Percentiles rank a stretch among this genome's conserved stretches.
phyloP scores from a whole-genome alignment of 2,113 vertebrate genomes.

The Heloderma charlesbogerti region DNA sequence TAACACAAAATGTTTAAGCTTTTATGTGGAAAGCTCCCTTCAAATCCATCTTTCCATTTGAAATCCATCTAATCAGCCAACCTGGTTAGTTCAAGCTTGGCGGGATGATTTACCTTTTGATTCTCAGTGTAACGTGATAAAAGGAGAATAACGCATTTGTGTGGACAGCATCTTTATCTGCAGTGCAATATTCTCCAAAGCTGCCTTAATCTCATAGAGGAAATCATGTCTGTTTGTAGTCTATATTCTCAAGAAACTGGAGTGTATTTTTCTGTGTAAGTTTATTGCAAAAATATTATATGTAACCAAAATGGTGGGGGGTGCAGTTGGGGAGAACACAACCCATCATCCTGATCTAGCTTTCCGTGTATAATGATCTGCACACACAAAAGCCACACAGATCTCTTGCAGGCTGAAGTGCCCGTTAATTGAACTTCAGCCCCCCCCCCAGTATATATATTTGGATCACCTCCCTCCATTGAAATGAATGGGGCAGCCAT shows the following conservation, averaged over 20 bases:
- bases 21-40: slow-evolving; percentile 25
- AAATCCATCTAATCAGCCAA: slow-evolving; percentile 47
- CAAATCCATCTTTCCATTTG: slow-evolving; percentile 13
- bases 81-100: slow-evolving; percentile 24
- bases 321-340: too few relatives aligned
- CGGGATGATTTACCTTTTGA: slow-evolving; percentile 53
- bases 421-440: not conserved
- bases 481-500: not conserved
- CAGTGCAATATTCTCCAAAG: slow-evolving; percentile 62
- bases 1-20: slow-evolving; percentile 49
- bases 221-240: slow-evolving; percentile 14
- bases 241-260: slow-evolving; percentile 24
- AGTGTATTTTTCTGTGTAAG: slow-evolving; percentile 45
- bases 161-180: slow-evolving; percentile 46
- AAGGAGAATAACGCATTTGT: slow-evolving; percentile 45
- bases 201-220: slow-evolving; percentile 72
- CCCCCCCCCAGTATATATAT: not conserved
- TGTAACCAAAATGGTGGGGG: not conserved
- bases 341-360: not conserved
- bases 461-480: not conserved
- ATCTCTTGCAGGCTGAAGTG: not conserved
- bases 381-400: not conserved
- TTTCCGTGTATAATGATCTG: not conserved
- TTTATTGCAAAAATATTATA: slow-evolving; percentile 23
- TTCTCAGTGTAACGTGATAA: slow-evolving; percentile 39